Evolutionary conservation across 2,888 invertebrate species (phyloP).

Genomic region (Liodrosophila aerea): DNA sequence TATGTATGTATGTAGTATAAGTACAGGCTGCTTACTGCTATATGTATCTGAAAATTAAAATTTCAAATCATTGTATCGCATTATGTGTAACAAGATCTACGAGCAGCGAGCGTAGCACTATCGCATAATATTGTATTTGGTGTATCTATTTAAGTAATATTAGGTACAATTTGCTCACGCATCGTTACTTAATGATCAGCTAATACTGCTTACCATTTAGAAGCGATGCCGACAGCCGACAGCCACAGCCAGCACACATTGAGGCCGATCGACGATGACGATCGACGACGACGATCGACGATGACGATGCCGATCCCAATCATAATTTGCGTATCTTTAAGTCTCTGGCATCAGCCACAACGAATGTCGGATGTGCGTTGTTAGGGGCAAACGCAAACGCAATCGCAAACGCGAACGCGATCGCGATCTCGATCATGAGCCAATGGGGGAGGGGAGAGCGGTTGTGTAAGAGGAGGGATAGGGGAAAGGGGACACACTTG

Average conservation of each 20-base stretch:
- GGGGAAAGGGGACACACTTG: background rate
- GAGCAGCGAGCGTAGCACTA: background rate
- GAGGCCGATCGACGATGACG: constrained; percentile 5
- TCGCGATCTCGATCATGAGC: constrained; percentile 33
- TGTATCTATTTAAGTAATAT: constrained; percentile 35
- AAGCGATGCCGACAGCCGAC: constrained; percentile 8
- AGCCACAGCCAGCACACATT: background rate
- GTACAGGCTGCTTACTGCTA: no score
- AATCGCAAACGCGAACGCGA: constrained; percentile 21
- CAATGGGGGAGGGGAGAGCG: background rate
- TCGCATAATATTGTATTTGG: background rate
- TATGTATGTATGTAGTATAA: no score
- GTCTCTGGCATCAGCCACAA: no score
- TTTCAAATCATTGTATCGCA: background rate
- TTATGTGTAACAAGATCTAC: background rate
- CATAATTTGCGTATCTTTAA: constrained; percentile 49
- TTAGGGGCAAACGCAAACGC: constrained; percentile 14
- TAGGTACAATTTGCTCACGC: constrained; percentile 45
- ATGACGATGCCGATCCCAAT: constrained; percentile 43
- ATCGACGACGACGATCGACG: constrained; percentile 18
- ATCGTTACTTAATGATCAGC: constrained; percentile 44
- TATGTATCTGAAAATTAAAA: no score
- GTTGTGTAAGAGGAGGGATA: background rate
- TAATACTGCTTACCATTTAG: constrained; percentile 46
- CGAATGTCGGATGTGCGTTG: constrained; percentile 20